Evolutionary conservation across 2,888 invertebrate species (phyloP), one percentile per base, ranked within the genome.

Genomic region (Callinectes sapidus): DNA sequence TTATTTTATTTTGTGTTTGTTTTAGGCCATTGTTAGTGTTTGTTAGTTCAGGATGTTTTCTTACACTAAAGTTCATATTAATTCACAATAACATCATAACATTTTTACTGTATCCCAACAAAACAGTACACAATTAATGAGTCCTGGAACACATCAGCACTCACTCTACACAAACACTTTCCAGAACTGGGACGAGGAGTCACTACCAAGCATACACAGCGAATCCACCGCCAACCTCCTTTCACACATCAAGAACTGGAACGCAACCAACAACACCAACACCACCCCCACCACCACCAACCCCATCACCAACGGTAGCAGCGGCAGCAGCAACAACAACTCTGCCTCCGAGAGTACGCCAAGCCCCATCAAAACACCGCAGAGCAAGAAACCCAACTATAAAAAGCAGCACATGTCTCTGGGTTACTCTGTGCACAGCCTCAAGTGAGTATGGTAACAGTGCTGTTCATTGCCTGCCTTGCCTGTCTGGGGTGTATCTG

Each of bases 121-220:
- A 39, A 39, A 39, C 39, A 39, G 39, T 5, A 39, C 39, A 39
- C 39, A 5, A 39, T 39, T 39, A 39, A 39, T n/a, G n/a, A n/a
- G n/a, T n/a, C n/a, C n/a, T n/a, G n/a, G 2, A 39, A 39, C 39
- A 39, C 39, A 39, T n/a, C 48, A 48, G 10, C 6, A 48, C 48
- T 48, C 48, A 48, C 48, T 48, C 48, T 0, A 48, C 5, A 8
- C 71, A 71, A 28, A 71, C 28, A 71, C 14, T 48, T 88, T 87
- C 39, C 90, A 94, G 94, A 91, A 99, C 96, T 99, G 99, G 99
- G 97, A 97, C 95, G 97, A 97, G 94, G 99, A 99, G 96, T 98
- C 99, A 55, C 97, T 99, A 95, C 99, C 99, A 85, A 98, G 91
- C 32, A 91, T 94, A 95, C 93, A 93, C 87, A 93, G 93, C 88